These are phyloP conservation scores for Antennarius maculatus DNA, from an alignment of 2,797 vertebrate species.

Conservation along the genomic window DNA sequence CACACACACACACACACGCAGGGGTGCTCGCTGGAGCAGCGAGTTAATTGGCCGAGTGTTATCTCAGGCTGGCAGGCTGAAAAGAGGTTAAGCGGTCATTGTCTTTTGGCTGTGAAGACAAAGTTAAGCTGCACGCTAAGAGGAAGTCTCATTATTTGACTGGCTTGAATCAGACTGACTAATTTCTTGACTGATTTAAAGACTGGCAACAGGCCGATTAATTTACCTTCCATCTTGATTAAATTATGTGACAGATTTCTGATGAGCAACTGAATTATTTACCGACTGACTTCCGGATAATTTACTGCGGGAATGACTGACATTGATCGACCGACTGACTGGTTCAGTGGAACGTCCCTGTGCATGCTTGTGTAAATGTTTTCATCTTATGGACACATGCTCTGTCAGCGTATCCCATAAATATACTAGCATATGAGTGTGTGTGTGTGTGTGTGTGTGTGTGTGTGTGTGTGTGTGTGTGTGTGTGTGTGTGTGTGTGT, in stretches of 20 bases:
- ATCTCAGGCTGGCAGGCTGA: slow-evolving; percentile 72
- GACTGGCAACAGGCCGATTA: slow-evolving; percentile 30
- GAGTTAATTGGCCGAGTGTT: slow-evolving; percentile 75
- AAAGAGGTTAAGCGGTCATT: slow-evolving; percentile 66
- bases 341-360: slow-evolving; percentile 27
- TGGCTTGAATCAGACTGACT: slow-evolving; percentile 53
- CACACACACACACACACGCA: neutral
- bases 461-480: slow-evolving; percentile 12
- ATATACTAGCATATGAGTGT: slow-evolving; percentile 22
- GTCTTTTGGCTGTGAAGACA: slow-evolving; percentile 67
- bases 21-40: slow-evolving; percentile 22
- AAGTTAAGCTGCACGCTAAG: slow-evolving; percentile 57
- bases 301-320: slow-evolving; percentile 58
- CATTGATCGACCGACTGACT: slow-evolving; percentile 60
- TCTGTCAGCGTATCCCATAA: slow-evolving; percentile 40
- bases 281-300: slow-evolving; percentile 45
- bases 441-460: slow-evolving; percentile 5
- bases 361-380: slow-evolving; percentile 13
- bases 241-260: slow-evolving; percentile 48
- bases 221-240: slow-evolving; percentile 37
- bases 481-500: slow-evolving; percentile 5
- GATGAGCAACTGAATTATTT: slow-evolving; percentile 41
- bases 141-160: slow-evolving; percentile 54
- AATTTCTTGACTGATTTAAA: slow-evolving; percentile 58
- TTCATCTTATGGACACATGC: slow-evolving; percentile 40